Percentiles rank a stretch among this genome's conserved stretches.
Conservation (phyloP, 37 sponge, comb jelly and placozoan species). For the Ianthella basta region DNA sequence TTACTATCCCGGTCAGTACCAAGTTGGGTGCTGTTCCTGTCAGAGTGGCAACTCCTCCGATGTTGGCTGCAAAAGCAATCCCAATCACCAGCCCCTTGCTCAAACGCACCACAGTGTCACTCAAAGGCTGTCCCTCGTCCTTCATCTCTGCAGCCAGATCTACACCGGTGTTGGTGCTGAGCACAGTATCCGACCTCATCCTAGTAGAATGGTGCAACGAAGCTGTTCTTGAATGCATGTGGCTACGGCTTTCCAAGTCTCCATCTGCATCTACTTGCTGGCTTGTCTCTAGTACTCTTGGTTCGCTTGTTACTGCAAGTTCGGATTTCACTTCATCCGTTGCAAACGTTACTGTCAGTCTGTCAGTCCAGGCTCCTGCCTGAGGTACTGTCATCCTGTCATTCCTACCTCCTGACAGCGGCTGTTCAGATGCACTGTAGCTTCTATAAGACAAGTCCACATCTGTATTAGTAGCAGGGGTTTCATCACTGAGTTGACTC, state of each 20-base stretch:
- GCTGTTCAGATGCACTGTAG: not conserved
- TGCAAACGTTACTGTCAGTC: not conserved
- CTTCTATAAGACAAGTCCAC: not conserved
- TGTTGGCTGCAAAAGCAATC: slow-evolving; percentile 89
- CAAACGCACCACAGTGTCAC: slow-evolving; percentile 37
- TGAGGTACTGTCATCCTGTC: not conserved
- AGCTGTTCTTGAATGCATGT: too few relatives aligned
- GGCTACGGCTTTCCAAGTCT: not conserved
- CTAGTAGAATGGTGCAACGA: too few relatives aligned
- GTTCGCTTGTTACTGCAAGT: not conserved
- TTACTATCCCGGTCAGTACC: slow-evolving; percentile 68
- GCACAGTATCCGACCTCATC: too few relatives aligned
- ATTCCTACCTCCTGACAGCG: not conserved
- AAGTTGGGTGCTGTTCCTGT: slow-evolving; percentile 96
- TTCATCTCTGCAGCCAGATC: not conserved
- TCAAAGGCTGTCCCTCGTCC: not conserved
- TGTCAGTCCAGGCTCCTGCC: too few relatives aligned
- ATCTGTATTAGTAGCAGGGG: too few relatives aligned
- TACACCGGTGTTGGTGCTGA: too few relatives aligned
- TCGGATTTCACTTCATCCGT: not conserved
- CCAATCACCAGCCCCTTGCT: slow-evolving; percentile 83
- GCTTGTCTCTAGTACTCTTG: not conserved
- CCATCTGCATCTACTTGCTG: not conserved
- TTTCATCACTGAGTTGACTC: too few relatives aligned
- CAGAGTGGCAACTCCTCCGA: slow-evolving; percentile 95